A percentile compares a stretch with the other conserved stretches of the same genome.
These are phyloP conservation scores for Cacatua alba DNA, from an alignment of 2,113 vertebrate species.

Conservation along the genomic window DNA sequence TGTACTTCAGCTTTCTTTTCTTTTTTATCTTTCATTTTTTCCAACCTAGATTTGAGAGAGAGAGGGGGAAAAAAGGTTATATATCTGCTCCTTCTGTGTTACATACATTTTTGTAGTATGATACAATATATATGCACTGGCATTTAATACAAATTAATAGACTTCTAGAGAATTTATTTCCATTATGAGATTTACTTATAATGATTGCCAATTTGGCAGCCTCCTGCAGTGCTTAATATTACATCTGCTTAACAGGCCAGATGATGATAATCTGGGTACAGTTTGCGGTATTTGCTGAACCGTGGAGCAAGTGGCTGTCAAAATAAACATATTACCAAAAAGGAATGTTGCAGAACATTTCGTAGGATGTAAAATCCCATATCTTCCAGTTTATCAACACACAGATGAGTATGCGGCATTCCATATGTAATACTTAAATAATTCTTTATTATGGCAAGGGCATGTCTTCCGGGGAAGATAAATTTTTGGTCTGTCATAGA, in stretches of 20 bases:
- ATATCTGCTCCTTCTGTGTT: neutral
- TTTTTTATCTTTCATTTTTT: neutral
- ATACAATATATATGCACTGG: neutral
- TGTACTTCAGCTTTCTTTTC: neutral
- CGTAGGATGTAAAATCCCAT: neutral
- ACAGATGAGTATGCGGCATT: neutral
- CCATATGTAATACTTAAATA: neutral
- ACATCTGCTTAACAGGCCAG: conserved; percentile 35
- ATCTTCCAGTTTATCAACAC: neutral
- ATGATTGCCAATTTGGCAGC: conserved; percentile 42
- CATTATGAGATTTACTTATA: neutral
- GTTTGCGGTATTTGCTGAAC: neutral
- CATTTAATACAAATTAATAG: conserved; percentile 46
- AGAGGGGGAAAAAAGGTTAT: neutral
- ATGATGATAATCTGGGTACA: neutral
- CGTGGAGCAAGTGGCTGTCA: neutral
- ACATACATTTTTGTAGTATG: neutral
- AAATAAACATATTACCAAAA: neutral
- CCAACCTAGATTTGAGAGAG: neutral
- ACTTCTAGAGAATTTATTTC: conserved; percentile 37
- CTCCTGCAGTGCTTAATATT: conserved; percentile 14
- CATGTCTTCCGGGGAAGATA: neutral
- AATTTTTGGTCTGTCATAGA: neutral
- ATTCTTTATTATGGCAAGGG: neutral
- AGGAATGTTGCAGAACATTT: neutral